A percentile compares a stretch with the other conserved stretches of the same genome.
These are phyloP conservation scores for Dolichomitus sp. DNA, from an alignment of 2,888 invertebrate genomes.

Conservation along the genomic window DNA sequence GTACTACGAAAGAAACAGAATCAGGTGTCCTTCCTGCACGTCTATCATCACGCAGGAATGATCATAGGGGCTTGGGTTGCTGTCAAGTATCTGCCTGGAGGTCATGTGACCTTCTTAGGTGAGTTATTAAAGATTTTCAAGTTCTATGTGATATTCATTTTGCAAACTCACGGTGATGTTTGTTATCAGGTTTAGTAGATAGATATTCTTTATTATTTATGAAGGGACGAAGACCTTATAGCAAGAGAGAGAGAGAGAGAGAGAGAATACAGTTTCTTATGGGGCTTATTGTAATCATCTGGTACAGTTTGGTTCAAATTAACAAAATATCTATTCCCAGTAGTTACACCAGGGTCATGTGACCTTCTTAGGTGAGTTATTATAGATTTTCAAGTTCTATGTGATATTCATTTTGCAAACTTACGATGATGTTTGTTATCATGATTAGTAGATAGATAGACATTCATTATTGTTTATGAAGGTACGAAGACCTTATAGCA, in stretches of 20 bases:
- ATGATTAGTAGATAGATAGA: too few relatives aligned
- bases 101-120: slow-evolving; percentile 82
- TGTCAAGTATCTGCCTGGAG: slow-evolving; percentile 89
- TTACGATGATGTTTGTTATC: not conserved
- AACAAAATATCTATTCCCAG: too few relatives aligned
- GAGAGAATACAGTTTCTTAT: too few relatives aligned
- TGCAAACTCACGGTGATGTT: not conserved
- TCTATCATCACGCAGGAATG: slow-evolving; percentile 96
- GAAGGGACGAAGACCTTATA: too few relatives aligned
- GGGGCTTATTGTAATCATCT: too few relatives aligned
- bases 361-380: slow-evolving; percentile 80
- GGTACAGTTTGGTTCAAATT: too few relatives aligned
- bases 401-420: not conserved
- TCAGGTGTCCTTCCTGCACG: slow-evolving; percentile 94
- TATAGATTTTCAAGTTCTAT: slow-evolving; percentile 24
- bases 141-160: not conserved
- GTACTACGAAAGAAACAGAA: slow-evolving; percentile 93
- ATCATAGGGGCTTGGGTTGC: slow-evolving; percentile 89
- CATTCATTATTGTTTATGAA: too few relatives aligned
- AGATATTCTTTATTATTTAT: too few relatives aligned
- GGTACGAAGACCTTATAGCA: too few relatives aligned
- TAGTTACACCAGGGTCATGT: too few relatives aligned
- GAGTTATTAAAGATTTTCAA: slow-evolving; percentile 48
- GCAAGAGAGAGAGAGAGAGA: too few relatives aligned
- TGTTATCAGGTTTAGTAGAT: too few relatives aligned